A percentile compares a stretch with the other conserved stretches of the same genome.
Conservation (phyloP, 1,140 invertebrate species). For the Papilio xuthus region DNA sequence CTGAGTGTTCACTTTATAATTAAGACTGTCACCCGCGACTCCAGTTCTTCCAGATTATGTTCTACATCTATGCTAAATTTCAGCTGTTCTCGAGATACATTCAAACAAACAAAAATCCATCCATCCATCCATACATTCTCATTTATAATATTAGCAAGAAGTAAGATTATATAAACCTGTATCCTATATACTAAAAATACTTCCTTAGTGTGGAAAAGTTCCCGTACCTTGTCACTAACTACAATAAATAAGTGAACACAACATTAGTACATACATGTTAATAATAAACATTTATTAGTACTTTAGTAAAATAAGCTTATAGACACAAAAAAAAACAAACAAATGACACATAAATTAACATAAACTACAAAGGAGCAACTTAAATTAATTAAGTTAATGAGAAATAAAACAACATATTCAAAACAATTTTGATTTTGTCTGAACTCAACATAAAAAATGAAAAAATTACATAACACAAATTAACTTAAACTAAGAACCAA, state of each 20-base stretch:
- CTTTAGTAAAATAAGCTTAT: not conserved
- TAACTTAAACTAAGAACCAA: not conserved
- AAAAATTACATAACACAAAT: not conserved
- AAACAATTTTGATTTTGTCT: not conserved
- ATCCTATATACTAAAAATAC: not conserved
- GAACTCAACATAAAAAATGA: not conserved
- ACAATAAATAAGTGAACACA: not conserved
- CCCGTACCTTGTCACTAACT: not conserved
- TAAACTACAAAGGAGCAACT: too few species aligned
- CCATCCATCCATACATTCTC: too few species aligned
- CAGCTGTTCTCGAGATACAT: too few species aligned
- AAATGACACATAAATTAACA: not conserved
- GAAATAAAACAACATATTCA: too few species aligned
- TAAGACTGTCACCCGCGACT: too few species aligned
- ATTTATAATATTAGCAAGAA: too few species aligned
- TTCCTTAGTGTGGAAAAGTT: not conserved
- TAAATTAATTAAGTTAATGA: too few species aligned
- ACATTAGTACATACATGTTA: not conserved
- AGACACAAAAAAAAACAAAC: not conserved
- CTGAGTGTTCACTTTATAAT: not conserved
- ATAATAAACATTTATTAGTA: not conserved
- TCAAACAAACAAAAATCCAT: too few species aligned
- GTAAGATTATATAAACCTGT: not conserved
- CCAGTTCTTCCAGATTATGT: too few species aligned
- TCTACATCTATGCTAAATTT: too few species aligned